These are phyloP conservation scores for Acipenser transmontanus DNA, from an alignment of 2,797 vertebrate genomes.

Conservation along the genomic window DNA sequence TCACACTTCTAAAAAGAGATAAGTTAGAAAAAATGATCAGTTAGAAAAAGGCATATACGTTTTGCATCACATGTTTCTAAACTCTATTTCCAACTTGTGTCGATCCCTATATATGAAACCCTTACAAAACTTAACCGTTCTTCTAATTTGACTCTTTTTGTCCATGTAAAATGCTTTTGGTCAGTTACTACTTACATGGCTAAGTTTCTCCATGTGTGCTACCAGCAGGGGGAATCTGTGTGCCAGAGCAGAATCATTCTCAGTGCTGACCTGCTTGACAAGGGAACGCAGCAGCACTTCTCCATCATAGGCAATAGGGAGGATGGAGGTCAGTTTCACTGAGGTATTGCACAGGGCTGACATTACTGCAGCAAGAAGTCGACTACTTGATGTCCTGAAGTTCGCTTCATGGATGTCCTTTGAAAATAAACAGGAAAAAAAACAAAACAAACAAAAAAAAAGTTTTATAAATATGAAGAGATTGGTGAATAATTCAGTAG, in stretches of 20 bases:
- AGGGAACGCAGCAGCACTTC: slow-evolving; percentile 88
- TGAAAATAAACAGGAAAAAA: slow-evolving; percentile 8
- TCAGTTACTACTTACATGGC: slow-evolving; percentile 67
- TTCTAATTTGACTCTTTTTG: too few relatives aligned
- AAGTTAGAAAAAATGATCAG: too few relatives aligned
- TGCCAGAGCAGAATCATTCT: slow-evolving; percentile 91
- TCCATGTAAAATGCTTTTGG: too few relatives aligned
- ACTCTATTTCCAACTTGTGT: too few relatives aligned
- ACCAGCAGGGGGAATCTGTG: slow-evolving; percentile 95
- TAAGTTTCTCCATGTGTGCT: slow-evolving; percentile 96
- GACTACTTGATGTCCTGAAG: slow-evolving; percentile 93
- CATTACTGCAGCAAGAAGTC: slow-evolving; percentile 94
- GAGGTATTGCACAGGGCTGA: slow-evolving; percentile 95
- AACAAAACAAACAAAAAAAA: neutral
- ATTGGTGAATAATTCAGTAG: too few relatives aligned
- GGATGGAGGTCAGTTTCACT: slow-evolving; percentile 91
- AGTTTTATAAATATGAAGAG: neutral
- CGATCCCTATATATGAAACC: too few relatives aligned
- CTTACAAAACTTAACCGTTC: too few relatives aligned
- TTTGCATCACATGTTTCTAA: too few relatives aligned
- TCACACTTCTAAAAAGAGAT: too few relatives aligned
- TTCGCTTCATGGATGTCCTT: slow-evolving; percentile 97
- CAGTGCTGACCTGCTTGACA: slow-evolving; percentile 95
- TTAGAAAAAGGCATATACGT: too few relatives aligned
- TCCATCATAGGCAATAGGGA: slow-evolving; percentile 93